Percentiles rank a stretch among this genome's conserved stretches.
phyloP scores from a whole-genome alignment of 1,140 invertebrate genomes.

The Phthorimaea operculella region DNA sequence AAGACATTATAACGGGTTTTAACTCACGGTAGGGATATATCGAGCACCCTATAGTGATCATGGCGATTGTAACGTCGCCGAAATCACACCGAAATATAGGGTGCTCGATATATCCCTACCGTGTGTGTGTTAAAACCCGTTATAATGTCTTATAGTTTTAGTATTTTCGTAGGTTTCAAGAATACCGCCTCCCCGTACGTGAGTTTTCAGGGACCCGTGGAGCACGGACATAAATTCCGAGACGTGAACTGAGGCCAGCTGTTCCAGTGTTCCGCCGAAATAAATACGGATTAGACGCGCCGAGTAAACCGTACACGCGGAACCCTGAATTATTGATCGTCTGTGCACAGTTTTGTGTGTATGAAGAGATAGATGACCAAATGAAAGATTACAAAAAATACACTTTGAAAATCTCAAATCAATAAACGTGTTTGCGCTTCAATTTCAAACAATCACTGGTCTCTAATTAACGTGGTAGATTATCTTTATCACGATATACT shows the following conservation, averaged over 20 bases:
- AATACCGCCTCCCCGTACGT: neutral
- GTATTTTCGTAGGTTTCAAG: neutral
- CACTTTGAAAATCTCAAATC: neutral
- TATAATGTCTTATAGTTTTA: no score
- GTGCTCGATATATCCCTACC: no score
- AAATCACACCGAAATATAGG: no score
- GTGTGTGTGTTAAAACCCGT: no score
- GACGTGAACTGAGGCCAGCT: slow-evolving; percentile 50
- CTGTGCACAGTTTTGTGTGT: slow-evolving; percentile 7
- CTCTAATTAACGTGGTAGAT: no score
- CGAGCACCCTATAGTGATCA: no score
- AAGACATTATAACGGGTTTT: no score
- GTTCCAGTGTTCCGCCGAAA: slow-evolving; percentile 52
- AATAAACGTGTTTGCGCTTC: no score
- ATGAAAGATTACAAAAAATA: neutral
- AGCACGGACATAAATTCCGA: slow-evolving; percentile 47
- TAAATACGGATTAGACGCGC: slow-evolving; percentile 52
- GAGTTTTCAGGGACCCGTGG: slow-evolving; percentile 19
- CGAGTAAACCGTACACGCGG: slow-evolving; percentile 14
- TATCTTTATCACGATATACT: no score
- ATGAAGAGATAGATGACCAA: slow-evolving; percentile 6
- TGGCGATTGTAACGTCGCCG: no score
- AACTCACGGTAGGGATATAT: no score
- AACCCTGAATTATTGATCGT: slow-evolving; percentile 28
- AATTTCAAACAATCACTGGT: no score